phyloP scores from a whole-genome alignment of 2,113 vertebrate species.

The Syngnathus scovelli region DNA sequence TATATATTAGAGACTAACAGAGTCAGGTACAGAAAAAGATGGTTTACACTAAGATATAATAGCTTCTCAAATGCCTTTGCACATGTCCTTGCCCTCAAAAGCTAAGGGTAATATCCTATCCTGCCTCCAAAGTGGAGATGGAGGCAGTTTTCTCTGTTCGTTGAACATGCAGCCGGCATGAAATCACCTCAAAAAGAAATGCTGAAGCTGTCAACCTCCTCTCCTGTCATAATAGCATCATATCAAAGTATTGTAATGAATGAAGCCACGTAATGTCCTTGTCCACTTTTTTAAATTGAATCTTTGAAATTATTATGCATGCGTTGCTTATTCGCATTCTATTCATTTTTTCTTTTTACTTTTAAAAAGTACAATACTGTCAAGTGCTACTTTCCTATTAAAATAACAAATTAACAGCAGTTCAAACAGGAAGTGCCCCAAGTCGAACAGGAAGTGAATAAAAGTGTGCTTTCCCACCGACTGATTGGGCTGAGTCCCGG shows the following conservation, averaged over 20 bases:
- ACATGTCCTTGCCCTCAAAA: constrained; percentile 58
- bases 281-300: no score
- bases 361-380: no score
- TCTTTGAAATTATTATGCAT: no score
- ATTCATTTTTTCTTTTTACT: no score
- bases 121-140: constrained; percentile 49
- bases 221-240: constrained; percentile 3
- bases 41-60: constrained; percentile 25
- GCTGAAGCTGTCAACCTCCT: constrained; percentile 26
- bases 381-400: no score
- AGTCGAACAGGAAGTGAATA: no score
- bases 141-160: constrained; percentile 46
- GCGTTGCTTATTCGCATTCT: no score
- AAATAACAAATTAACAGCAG: no score
- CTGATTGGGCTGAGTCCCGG: constrained; percentile 25
- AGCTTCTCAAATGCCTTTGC: constrained; percentile 49
- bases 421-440: no score
- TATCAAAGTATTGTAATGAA: constrained; percentile 12
- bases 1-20: no score
- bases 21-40: neutral
- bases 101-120: constrained; percentile 55
- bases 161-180: constrained; percentile 62
- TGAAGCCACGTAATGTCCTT: constrained; percentile 2
- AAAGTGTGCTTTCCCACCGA: neutral
- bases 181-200: constrained; percentile 54